Evolutionary conservation across 2,888 invertebrate genomes (phyloP).

Genomic region (Rotaria socialis): DNA sequence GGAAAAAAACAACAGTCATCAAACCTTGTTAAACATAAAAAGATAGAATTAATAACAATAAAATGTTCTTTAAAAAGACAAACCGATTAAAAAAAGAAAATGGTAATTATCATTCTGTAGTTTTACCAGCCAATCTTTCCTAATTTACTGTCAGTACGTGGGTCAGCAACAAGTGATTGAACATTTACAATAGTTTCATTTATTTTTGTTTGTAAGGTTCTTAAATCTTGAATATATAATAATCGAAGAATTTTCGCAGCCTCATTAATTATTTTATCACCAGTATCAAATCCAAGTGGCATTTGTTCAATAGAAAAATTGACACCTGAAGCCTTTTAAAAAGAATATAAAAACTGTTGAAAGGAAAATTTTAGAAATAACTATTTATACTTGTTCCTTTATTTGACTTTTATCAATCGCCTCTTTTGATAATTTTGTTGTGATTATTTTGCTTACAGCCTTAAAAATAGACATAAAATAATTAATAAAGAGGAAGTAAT

Average conservation of each 20-base stretch:
- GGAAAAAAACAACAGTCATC: background rate
- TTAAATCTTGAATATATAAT: conserved; percentile 76
- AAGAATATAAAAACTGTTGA: conserved; percentile 47
- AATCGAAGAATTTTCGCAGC: conserved; percentile 74
- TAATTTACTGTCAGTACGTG: conserved; percentile 86
- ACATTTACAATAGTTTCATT: conserved; percentile 88
- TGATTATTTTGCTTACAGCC: conserved; percentile 55
- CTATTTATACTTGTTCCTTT: conserved; percentile 61
- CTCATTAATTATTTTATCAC: conserved; percentile 66
- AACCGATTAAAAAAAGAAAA: background rate
- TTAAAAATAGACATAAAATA: conserved; percentile 48
- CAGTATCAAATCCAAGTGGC: conserved; percentile 68
- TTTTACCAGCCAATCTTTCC: conserved; percentile 75
- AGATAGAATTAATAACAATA: background rate
- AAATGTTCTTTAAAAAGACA: background rate
- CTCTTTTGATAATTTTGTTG: conserved; percentile 61
- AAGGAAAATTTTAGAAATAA: conserved; percentile 49
- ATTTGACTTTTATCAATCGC: conserved; percentile 64
- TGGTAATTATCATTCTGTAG: background rate
- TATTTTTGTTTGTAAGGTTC: conserved; percentile 82
- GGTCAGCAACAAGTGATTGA: conserved; percentile 87
- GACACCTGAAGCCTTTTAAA: conserved; percentile 61
- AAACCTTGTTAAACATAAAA: background rate
- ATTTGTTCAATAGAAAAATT: conserved; percentile 70
- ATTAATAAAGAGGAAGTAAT: background rate